A percentile compares a stretch with the other conserved stretches of the same genome.
Evolutionary conservation across 2,888 invertebrate genomes (phyloP).

Genomic region (Cryptus viduatorius): DNA sequence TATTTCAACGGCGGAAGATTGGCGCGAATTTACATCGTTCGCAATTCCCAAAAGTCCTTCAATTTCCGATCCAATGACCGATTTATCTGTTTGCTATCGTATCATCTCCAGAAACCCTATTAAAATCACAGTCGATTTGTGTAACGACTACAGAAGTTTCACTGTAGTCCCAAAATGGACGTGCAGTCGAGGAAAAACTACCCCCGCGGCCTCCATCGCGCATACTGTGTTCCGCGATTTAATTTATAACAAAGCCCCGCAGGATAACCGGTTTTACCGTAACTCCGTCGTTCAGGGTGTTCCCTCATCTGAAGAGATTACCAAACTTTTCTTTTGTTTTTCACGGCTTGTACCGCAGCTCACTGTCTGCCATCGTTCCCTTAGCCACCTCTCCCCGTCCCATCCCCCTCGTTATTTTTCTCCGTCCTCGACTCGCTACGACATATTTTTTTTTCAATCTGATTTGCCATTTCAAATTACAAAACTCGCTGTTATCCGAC

Average conservation of each 20-base stretch:
- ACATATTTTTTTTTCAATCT: slow-evolving; percentile 10
- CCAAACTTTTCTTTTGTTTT: slow-evolving; percentile 60
- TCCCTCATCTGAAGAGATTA: slow-evolving; percentile 59
- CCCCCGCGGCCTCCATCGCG: neutral
- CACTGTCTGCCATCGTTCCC: neutral
- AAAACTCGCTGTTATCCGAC: slow-evolving; percentile 7
- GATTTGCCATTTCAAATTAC: slow-evolving; percentile 14
- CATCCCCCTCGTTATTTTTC: slow-evolving; percentile 18
- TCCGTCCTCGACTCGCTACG: neutral
- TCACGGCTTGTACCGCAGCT: neutral
- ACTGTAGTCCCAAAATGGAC: neutral
- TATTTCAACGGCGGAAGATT: too few relatives aligned
- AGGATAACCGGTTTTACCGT: slow-evolving; percentile 32
- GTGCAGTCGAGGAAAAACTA: slow-evolving; percentile 10
- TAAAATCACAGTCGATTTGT: slow-evolving; percentile 8
- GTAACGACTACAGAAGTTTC: slow-evolving; percentile 26
- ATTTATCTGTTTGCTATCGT: neutral
- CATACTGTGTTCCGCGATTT: slow-evolving; percentile 47
- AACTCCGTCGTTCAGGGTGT: slow-evolving; percentile 25
- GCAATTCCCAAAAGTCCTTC: neutral
- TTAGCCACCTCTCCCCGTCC: neutral
- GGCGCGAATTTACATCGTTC: neutral
- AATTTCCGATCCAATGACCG: neutral
- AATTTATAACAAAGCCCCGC: slow-evolving; percentile 44
- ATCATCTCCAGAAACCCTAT: neutral